Evolutionary conservation across 2,797 vertebrate genomes (phyloP), one percentile per base, ranked within the genome.

Genomic region (Chloroceryle amazona): DNA sequence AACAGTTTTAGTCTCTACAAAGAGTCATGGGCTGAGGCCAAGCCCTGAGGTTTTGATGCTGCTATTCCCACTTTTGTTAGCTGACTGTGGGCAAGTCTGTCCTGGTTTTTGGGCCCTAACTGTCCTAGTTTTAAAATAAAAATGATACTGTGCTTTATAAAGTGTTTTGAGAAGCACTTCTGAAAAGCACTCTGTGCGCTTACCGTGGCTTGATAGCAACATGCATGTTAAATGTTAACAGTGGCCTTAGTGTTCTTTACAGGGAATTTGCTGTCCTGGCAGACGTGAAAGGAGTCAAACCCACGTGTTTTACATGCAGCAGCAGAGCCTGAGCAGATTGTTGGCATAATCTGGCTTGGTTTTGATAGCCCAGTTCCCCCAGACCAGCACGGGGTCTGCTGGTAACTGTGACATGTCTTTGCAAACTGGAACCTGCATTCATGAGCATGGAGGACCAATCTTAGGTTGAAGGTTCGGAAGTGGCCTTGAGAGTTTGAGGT

Each of bases 401-500:
- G 61, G 66, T 42, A 54, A 42, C 72, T 35, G 19, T 3, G 37
- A 11, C 7, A 28, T 2, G 3, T 74, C 60, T 57, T 41, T 12
- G 60, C 72, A 79, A 41, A 37, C 78, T 23, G 28, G 9, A 9
- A 67, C 20, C 1, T 7, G n/a, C 35, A 6, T 39, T 84, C 6
- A 3, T 5, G 37, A 37, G 65, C 3, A 0, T 18, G 5, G 55
- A 68, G 71, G 10, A 57, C 26, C 54, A 11, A 2, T 33, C 29
- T 54, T 23, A 9, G 20, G 12, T 18, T 11, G 26, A 58, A 51
- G 60, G 4, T 54, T 67, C 6, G 1, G 51, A 68, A 60, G 17
- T 1, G 10, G 3, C 68, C 3, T 2, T 4, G 3, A 18, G 57
- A 26, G 23, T 62, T 13, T 28, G 39, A 22, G 0, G 3, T 51